Base-by-base conservation (phyloP, 2,113 vertebrate genomes). In the Trochalopteron elliotii region DNA sequence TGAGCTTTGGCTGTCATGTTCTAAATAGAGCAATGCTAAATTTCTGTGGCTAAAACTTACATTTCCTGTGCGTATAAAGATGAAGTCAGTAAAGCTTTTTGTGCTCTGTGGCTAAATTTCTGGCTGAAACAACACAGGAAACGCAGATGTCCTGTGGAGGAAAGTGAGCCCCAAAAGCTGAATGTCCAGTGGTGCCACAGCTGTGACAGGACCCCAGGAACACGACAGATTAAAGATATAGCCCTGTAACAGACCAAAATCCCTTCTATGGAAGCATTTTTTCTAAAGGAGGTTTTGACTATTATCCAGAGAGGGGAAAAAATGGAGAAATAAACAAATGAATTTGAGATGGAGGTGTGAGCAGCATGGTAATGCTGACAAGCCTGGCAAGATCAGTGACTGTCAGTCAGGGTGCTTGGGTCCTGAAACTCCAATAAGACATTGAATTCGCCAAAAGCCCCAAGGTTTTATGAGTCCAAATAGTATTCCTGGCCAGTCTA, bases 11-110 rank as follows among this genome's bases (percentile, higher is more conserved):
- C 78, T 92, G 83, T 57, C 71, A 37, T 68, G 53, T 30, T 89
- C 67, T 79, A 87, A 88, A 79, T 27, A 25, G 74, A 92, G 71
- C 45, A 68, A 84, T 56, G 82, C 40, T 89, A 12, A 53, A 71
- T 82, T 47, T 90, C 55, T 81, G 88, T 89, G 65, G 33, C 67
- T 52, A 87, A 75, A 89, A 80, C 35, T 53, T 74, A 27, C 18
- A 6, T 71, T 94, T 86, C 88, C 83, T 81, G 21, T 78, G 76
- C 31, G 22, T 86, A 70, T 86, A 44, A 95, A 94, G n/a, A 95
- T 93, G 31, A 87, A 61, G 56, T 84, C 56, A 86, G 91, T 93
- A 94, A 94, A 94, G 72, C 47, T 93, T 86, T 86, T 82, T 82
- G 92, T 94, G 69, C n/a, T 92, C 28, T 69, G 61, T 86, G 74